Evolutionary conservation across 2,113 vertebrate species (phyloP).

Genomic region (Lagopus muta): DNA sequence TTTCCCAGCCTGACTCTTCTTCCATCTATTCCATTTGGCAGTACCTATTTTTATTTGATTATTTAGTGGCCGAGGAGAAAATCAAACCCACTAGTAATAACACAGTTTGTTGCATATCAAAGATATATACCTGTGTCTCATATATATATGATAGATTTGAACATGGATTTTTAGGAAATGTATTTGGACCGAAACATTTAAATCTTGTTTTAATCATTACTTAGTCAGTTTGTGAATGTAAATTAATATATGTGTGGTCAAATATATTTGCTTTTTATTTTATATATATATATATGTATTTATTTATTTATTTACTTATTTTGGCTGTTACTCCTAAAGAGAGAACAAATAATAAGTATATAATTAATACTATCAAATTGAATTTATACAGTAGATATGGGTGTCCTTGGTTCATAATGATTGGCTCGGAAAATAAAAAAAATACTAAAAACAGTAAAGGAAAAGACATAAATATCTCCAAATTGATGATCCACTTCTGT

Average conservation of each 20-base stretch:
- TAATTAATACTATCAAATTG: not conserved
- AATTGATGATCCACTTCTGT: not conserved
- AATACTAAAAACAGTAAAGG: rapidly evolving
- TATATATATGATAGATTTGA: not conserved
- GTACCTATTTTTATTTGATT: not conserved
- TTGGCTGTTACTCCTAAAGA: rapidly evolving
- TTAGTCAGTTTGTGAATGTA: not conserved
- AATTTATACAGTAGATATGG: rapidly evolving
- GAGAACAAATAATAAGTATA: not conserved
- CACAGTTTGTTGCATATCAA: not conserved
- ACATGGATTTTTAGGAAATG: not conserved
- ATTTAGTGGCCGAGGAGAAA: not conserved
- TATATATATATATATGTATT: too few species aligned
- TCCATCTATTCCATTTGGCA: not conserved
- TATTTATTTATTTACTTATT: not conserved
- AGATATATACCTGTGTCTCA: not conserved
- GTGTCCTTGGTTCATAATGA: not conserved
- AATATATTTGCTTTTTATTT: not conserved
- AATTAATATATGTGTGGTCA: not conserved
- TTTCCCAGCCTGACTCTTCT: not conserved
- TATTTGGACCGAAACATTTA: not conserved
- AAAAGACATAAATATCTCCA: not conserved
- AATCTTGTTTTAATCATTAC: not conserved
- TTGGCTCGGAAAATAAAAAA: not conserved
- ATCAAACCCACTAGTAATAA: not conserved